Evolutionary conservation across 2,888 invertebrate genomes (phyloP).

Genomic region (Hirtodrosophila alboralis): DNA sequence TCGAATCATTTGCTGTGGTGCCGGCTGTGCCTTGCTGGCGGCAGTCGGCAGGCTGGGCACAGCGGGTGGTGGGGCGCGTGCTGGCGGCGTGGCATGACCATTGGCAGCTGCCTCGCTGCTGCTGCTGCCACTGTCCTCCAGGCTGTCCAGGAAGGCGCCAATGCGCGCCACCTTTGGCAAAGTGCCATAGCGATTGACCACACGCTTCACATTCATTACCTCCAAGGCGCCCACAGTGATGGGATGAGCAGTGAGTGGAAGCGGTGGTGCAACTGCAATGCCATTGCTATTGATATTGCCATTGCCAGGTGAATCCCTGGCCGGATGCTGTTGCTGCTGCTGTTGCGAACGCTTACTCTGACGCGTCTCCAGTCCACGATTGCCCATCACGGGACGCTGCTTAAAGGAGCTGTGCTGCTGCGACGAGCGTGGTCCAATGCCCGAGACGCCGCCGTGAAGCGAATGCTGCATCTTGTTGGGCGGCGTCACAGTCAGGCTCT

Average conservation of each 20-base stretch:
- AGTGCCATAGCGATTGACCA: constrained; percentile 97
- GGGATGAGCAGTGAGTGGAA: constrained; percentile 79
- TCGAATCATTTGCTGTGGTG: constrained; percentile 91
- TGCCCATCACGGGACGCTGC: constrained; percentile 86
- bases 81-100: constrained; percentile 54
- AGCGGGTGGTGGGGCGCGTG: constrained; percentile 23
- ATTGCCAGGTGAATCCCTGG: constrained; percentile 47
- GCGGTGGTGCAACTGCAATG: constrained; percentile 39
- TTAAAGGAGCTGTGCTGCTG: constrained; percentile 86
- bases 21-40: constrained; percentile 25
- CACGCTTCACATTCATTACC: constrained; percentile 97
- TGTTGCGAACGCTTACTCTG: constrained; percentile 86
- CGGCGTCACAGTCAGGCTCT: constrained; percentile 58
- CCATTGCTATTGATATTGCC: constrained; percentile 47
- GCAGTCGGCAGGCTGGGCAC: constrained; percentile 7
- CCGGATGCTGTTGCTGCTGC: constrained; percentile 77
- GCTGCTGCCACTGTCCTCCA: constrained; percentile 88
- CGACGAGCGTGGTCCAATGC: constrained; percentile 79
- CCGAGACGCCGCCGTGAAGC: constrained; percentile 78
- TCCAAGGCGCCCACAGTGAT: constrained; percentile 96
- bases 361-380: constrained; percentile 86
- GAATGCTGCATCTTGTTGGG: constrained; percentile 85
- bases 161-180: constrained; percentile 98
- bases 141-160: constrained; percentile 97
- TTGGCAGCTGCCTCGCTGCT: constrained; percentile 36